Percentiles rank a stretch among this genome's conserved stretches.
Evolutionary conservation across 2,888 invertebrate genomes (phyloP).

Genomic region (Drosophila testacea): DNA sequence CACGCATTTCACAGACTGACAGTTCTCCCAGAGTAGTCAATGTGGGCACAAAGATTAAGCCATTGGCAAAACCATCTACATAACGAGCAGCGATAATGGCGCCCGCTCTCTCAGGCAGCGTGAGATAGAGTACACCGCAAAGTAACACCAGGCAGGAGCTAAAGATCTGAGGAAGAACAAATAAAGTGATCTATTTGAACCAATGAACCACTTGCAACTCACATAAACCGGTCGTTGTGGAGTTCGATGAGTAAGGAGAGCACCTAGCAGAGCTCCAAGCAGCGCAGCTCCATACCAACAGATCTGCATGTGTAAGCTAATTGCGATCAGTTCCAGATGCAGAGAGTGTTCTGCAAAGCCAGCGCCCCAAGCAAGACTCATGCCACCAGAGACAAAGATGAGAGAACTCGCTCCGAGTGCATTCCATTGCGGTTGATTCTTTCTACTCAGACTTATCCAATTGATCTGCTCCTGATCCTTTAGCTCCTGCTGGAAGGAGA

Average conservation of each 20-base stretch:
- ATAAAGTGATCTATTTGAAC: background rate
- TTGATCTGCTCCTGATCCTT: conserved; percentile 17
- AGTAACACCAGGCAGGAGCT: conserved; percentile 69
- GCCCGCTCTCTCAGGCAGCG: conserved; percentile 42
- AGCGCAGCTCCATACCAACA: conserved; percentile 79
- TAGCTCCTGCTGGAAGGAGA: conserved; percentile 32
- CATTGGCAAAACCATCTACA: conserved; percentile 81
- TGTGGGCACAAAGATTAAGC: conserved; percentile 77
- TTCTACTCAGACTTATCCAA: conserved; percentile 53
- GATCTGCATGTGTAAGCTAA: conserved; percentile 59
- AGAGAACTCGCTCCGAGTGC: conserved; percentile 66
- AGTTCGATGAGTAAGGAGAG: conserved; percentile 62
- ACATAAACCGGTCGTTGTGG: conserved; percentile 74
- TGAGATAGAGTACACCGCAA: conserved; percentile 71
- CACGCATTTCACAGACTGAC: conserved; percentile 66
- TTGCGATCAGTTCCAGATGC: conserved; percentile 47
- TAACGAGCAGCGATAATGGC: conserved; percentile 76
- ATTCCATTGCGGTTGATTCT: conserved; percentile 75
- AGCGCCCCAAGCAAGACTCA: conserved; percentile 77
- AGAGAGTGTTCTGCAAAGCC: conserved; percentile 71
- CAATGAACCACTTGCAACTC: conserved; percentile 34
- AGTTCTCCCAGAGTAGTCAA: conserved; percentile 78
- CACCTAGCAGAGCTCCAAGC: conserved; percentile 72
- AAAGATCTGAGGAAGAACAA: conserved; percentile 50
- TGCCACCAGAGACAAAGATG: conserved; percentile 80